Evolutionary conservation across 35 echinoderm and acorn worm genomes (phyloP).

Genomic region (Apostichopus japonicus): DNA sequence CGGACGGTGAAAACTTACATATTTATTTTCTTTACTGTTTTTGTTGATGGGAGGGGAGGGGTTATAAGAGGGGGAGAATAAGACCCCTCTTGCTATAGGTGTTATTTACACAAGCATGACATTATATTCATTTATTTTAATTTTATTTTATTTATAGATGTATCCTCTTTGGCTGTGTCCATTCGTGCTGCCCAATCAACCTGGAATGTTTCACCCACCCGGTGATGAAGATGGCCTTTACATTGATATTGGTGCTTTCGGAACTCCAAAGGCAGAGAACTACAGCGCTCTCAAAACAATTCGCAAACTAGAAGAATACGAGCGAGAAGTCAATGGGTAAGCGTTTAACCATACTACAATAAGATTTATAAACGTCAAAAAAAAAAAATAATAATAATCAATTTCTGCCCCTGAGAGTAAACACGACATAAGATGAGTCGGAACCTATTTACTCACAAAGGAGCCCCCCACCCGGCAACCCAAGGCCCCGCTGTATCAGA

Average conservation of each 20-base stretch:
- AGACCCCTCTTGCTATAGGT: background rate
- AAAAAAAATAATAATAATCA: too few species aligned
- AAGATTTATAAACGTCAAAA: too few species aligned
- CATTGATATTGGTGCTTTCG: slow-evolving; percentile 90
- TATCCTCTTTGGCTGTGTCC: slow-evolving; percentile 96
- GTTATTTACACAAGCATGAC: background rate
- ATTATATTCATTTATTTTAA: background rate
- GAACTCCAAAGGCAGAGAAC: slow-evolving; percentile 59
- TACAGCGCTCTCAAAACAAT: slow-evolving; percentile 64
- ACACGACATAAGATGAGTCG: too few species aligned
- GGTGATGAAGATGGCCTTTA: slow-evolving; percentile 75
- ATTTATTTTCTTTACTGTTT: too few species aligned
- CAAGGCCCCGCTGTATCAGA: too few species aligned
- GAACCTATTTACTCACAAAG: too few species aligned
- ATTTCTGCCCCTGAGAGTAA: too few species aligned
- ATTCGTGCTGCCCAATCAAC: slow-evolving; percentile 66
- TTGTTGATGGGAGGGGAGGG: too few species aligned
- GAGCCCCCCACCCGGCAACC: too few species aligned
- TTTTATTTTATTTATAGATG: slow-evolving; percentile 39
- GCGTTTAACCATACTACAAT: background rate
- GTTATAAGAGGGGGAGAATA: background rate
- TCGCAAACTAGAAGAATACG: slow-evolving; percentile 79
- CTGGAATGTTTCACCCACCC: slow-evolving; percentile 82
- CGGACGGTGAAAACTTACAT: too few species aligned
- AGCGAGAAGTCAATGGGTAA: slow-evolving; percentile 84